These are phyloP conservation scores for Laupala kohalensis DNA, from an alignment of 1,140 invertebrate species.

Conservation along the genomic window DNA sequence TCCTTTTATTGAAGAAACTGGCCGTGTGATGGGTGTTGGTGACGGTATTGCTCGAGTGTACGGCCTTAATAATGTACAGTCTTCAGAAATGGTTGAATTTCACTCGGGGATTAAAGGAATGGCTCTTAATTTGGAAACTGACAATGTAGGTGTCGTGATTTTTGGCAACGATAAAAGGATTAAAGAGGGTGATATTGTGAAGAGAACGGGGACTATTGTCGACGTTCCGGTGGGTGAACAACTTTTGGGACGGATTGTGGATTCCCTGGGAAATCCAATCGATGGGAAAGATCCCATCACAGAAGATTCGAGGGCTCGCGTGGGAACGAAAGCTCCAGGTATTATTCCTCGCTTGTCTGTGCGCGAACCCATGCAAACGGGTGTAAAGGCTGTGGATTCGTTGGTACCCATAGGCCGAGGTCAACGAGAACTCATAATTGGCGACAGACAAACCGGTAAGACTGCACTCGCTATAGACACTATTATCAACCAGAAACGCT, in stretches of 20 bases:
- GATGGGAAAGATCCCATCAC: slow-evolving; percentile 89
- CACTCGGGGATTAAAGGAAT: slow-evolving; percentile 99
- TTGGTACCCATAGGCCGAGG: slow-evolving; percentile 98
- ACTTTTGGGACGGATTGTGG: slow-evolving; percentile 93
- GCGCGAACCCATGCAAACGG: slow-evolving; percentile 99
- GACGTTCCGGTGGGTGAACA: slow-evolving; percentile 96
- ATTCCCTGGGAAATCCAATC: slow-evolving; percentile 94
- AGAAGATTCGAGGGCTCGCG: slow-evolving; percentile 74
- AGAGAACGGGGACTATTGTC: slow-evolving; percentile 98
- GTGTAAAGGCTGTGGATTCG: slow-evolving; percentile 97
- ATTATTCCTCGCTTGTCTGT: slow-evolving; percentile 99
- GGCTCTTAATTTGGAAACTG: slow-evolving; percentile 99
- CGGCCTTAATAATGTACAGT: slow-evolving; percentile 99
- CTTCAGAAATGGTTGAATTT: slow-evolving; percentile 99
- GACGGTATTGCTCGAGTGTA: slow-evolving; percentile 99
- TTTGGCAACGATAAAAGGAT: slow-evolving; percentile 99
- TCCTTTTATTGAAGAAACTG: slow-evolving; percentile 73
- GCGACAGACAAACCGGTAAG: slow-evolving; percentile 91
- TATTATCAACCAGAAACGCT: slow-evolving; percentile 21
- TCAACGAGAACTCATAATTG: slow-evolving; percentile 99
- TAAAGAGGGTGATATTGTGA: slow-evolving; percentile 98
- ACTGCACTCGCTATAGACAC: slow-evolving; percentile 20
- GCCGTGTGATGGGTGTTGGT: slow-evolving; percentile 97
- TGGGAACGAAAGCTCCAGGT: slow-evolving; percentile 98
- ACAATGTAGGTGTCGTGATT: slow-evolving; percentile 99